Evolutionary conservation across 2,888 invertebrate species (phyloP).

Genomic region (Tetramorium bicarinatum): DNA sequence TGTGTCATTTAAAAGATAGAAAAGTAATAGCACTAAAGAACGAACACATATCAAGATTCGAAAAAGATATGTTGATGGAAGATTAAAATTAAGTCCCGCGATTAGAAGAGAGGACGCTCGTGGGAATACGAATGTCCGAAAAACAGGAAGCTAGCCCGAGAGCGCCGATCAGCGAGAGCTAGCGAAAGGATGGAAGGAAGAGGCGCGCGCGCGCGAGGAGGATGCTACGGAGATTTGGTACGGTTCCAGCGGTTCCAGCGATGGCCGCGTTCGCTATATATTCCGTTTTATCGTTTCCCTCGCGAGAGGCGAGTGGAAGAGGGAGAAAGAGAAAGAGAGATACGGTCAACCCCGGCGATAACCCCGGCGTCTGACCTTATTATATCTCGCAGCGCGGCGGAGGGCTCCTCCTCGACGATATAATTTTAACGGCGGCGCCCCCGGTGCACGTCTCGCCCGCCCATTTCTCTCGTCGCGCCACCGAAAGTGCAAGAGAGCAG

Average conservation of each 20-base stretch:
- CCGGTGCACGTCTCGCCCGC: conserved; percentile 23
- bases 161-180: neutral
- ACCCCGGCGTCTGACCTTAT: conserved; percentile 84
- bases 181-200: conserved; percentile 9
- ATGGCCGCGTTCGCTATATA: conserved; percentile 54
- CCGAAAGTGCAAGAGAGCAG: conserved; percentile 29
- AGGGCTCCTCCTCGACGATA: conserved; percentile 41
- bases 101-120: neutral
- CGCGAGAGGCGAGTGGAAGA: conserved; percentile 52
- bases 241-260: conserved; percentile 68
- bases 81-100: neutral
- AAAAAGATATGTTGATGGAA: neutral
- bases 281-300: conserved; percentile 78
- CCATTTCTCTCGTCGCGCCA: conserved; percentile 20
- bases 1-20: neutral
- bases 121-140: neutral
- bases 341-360: conserved; percentile 80
- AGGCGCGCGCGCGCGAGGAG: conserved; percentile 3
- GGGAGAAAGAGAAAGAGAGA: conserved; percentile 63
- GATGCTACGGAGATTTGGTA: conserved; percentile 72
- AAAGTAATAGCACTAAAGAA: neutral
- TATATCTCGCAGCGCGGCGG: conserved; percentile 78
- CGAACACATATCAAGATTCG: neutral
- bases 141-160: conserved; percentile 4
- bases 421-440: conserved; percentile 50